Evolutionary conservation across 2,888 invertebrate genomes (phyloP), one percentile per base, ranked within the genome.

Genomic region (Pheosia tremula): DNA sequence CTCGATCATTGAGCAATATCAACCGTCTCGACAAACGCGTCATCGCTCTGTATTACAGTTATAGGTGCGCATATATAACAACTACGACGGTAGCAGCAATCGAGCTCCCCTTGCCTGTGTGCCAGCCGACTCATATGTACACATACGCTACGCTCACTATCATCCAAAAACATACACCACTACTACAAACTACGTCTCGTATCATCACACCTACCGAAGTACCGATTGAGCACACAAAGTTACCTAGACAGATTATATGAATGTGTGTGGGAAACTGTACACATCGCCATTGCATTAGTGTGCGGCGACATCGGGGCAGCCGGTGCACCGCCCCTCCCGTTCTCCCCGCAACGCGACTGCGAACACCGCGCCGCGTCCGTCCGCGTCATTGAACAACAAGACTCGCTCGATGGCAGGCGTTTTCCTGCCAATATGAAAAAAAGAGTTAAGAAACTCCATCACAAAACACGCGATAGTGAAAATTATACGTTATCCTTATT

Each of bases 371-470:
- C 75, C 83, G 83, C 83, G 83, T 82, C 80, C 83, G 82, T 89
- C 85, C 91, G 93, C 93, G 93, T 93, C 93, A 93, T 93, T 93
- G 90, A 93, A 91, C 89, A 93, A 92, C 93, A 92, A 93, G 93
- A 89, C 90, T 91, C 87, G 91, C 89, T 93, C 89, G 90, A 90
- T 91, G 92, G 92, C 90, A 91, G 91, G 86, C 93, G 93, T 88
- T 82, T 86, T 87, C 84, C 91, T 91, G 92, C 91, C 93, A 93
- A 91, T 90, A 93, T 93, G 93, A 92, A 89, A 87, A 89, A 86
- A 88, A 89, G 88, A 89, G 88, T 89, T 86, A 83, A 85, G 82
- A 84, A 87, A 90, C 89, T 91, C 89, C 85, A 80, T 85, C 81
- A 88, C 86, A 87, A 91, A 90, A 90, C 83, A 90, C 91, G 90